These are phyloP conservation scores for Rhagologus leucostigma DNA, from an alignment of 2,113 vertebrate genomes.

Conservation along the genomic window DNA sequence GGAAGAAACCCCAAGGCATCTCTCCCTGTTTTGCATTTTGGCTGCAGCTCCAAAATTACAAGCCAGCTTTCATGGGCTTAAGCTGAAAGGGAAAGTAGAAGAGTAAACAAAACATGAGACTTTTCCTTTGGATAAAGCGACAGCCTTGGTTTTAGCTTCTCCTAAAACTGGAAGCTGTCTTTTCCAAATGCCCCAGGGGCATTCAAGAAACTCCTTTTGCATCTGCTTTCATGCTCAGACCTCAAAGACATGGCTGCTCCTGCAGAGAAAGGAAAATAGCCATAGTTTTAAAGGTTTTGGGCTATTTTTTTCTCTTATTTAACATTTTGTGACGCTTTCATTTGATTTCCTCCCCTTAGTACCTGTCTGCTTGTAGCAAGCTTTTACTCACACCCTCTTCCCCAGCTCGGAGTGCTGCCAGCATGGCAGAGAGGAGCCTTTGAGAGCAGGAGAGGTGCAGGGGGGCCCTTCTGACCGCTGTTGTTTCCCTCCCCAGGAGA, in stretches of 20 bases:
- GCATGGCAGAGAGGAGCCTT: neutral
- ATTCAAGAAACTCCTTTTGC: neutral
- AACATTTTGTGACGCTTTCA: neutral
- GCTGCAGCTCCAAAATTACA: neutral
- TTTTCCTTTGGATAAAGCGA: neutral
- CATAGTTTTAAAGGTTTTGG: neutral
- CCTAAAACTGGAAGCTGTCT: neutral
- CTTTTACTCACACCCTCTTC: neutral
- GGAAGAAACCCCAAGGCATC: slow-evolving; percentile 38
- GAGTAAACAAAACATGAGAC: slow-evolving; percentile 7
- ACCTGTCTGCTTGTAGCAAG: neutral
- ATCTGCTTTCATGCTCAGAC: slow-evolving; percentile 3
- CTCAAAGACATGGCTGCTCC: neutral
- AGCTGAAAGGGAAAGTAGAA: slow-evolving; percentile 30
- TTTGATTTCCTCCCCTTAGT: neutral
- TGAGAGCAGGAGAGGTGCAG: neutral
- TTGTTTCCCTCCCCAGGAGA: slow-evolving; percentile 81
- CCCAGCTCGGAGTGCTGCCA: neutral
- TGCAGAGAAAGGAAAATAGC: neutral
- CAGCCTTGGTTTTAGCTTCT: neutral
- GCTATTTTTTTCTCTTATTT: neutral
- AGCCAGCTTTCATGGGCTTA: slow-evolving; percentile 22
- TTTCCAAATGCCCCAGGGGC: neutral
- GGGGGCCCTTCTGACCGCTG: neutral
- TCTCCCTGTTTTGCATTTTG: slow-evolving; percentile 33